A percentile compares a stretch with the other conserved stretches of the same genome.
phyloP scores from a whole-genome alignment of 2,888 invertebrate genomes.

The Andrena dorsata region DNA sequence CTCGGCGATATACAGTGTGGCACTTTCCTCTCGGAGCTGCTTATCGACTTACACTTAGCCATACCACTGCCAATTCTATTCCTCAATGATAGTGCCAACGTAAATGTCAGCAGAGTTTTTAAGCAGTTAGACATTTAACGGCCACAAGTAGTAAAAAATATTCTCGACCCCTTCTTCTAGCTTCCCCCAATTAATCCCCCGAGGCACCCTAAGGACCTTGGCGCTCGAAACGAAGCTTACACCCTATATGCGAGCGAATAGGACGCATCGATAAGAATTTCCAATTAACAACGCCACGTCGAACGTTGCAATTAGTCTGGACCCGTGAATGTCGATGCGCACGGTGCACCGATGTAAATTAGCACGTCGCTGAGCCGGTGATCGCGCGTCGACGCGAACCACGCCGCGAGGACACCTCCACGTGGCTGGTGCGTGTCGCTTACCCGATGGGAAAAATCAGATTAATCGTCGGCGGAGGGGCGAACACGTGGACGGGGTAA shows the following conservation, averaged over 20 bases:
- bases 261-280: constrained; percentile 54
- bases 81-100: too few species aligned
- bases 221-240: not conserved
- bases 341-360: constrained; percentile 57
- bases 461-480: constrained; percentile 41
- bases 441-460: constrained; percentile 7
- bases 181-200: too few species aligned
- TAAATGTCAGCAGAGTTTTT: too few species aligned
- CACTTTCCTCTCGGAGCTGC: not conserved
- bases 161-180: too few species aligned
- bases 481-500: constrained; percentile 3
- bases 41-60: too few species aligned
- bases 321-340: constrained; percentile 26
- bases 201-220: too few species aligned
- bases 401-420: constrained; percentile 19
- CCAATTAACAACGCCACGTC: constrained; percentile 51
- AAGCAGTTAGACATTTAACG: too few species aligned
- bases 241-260: constrained; percentile 6
- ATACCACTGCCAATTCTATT: too few species aligned
- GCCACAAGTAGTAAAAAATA: too few species aligned
- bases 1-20: constrained; percentile 10
- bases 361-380: constrained; percentile 19
- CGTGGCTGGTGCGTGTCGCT: not conserved
- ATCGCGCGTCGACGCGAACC: constrained; percentile 27
- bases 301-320: constrained; percentile 60